These are phyloP conservation scores for Andrena marginata DNA, from an alignment of 2,888 invertebrate genomes.

Conservation along the genomic window DNA sequence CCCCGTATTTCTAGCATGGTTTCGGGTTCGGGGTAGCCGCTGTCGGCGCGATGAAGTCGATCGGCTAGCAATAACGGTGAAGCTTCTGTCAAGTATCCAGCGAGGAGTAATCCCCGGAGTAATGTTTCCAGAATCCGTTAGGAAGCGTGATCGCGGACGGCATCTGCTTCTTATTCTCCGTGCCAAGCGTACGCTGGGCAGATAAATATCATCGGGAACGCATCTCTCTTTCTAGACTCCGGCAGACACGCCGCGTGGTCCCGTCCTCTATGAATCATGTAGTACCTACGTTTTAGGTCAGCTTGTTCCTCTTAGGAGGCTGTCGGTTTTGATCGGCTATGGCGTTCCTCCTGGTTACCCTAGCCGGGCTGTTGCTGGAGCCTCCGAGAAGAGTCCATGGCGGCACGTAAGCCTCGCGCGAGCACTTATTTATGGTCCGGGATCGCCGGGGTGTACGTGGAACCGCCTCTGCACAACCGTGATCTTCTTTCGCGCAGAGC, in stretches of 20 bases:
- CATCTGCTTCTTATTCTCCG: slow-evolving; percentile 62
- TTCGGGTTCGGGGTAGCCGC: background rate
- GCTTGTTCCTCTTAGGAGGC: slow-evolving; percentile 75
- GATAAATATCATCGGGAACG: slow-evolving; percentile 72
- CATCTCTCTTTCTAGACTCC: slow-evolving; percentile 55
- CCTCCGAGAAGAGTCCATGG: slow-evolving; percentile 51
- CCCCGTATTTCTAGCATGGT: background rate
- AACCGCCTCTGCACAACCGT: slow-evolving; percentile 79
- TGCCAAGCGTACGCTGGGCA: slow-evolving; percentile 39
- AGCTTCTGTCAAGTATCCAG: background rate
- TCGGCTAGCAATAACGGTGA: background rate
- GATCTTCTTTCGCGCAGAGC: slow-evolving; percentile 75
- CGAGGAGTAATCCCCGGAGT: background rate
- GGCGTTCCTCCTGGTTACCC: slow-evolving; percentile 82
- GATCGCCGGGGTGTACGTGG: slow-evolving; percentile 82
- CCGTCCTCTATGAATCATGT: slow-evolving; percentile 79
- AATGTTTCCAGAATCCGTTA: slow-evolving; percentile 13
- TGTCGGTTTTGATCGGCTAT: slow-evolving; percentile 83
- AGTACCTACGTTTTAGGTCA: slow-evolving; percentile 76
- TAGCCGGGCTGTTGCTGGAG: slow-evolving; percentile 52
- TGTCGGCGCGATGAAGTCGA: background rate
- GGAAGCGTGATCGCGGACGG: slow-evolving; percentile 11
- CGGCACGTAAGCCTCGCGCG: slow-evolving; percentile 76
- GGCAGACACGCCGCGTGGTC: slow-evolving; percentile 34
- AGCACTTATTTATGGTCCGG: slow-evolving; percentile 85